Evolutionary conservation across 1,140 invertebrate genomes (phyloP).

Genomic region (Bombus difficillimus): DNA sequence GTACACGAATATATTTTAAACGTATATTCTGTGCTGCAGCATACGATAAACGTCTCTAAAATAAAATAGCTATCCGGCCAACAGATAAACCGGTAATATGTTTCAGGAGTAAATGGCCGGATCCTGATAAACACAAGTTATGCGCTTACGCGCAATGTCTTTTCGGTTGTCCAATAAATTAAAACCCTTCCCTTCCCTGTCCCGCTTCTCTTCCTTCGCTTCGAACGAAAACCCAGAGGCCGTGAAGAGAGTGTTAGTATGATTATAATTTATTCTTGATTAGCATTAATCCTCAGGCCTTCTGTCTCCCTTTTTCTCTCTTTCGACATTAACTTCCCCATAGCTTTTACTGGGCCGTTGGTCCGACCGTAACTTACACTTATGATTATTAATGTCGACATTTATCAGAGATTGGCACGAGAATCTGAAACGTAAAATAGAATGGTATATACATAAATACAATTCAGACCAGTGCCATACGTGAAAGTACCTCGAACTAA

Average conservation of each 20-base stretch:
- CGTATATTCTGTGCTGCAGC: slow-evolving; percentile 13
- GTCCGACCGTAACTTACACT: slow-evolving; percentile 75
- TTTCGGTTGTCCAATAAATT: slow-evolving; percentile 72
- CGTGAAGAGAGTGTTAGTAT: slow-evolving; percentile 53
- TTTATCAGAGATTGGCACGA: slow-evolving; percentile 78
- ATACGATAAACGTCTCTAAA: slow-evolving; percentile 62
- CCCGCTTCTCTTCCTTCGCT: slow-evolving; percentile 14
- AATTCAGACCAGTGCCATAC: slow-evolving; percentile 47
- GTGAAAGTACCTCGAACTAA: slow-evolving; percentile 38
- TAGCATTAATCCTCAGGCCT: slow-evolving; percentile 75
- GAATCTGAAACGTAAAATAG: slow-evolving; percentile 73
- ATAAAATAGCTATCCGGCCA: slow-evolving; percentile 67
- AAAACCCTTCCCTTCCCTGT: slow-evolving; percentile 33
- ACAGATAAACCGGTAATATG: slow-evolving; percentile 72
- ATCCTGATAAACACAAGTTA: slow-evolving; percentile 72
- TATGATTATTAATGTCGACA: slow-evolving; percentile 80
- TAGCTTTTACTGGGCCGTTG: slow-evolving; percentile 77
- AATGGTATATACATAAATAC: slow-evolving; percentile 73
- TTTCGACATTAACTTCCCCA: slow-evolving; percentile 71
- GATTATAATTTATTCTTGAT: slow-evolving; percentile 80
- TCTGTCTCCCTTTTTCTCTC: slow-evolving; percentile 31
- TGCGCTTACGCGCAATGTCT: slow-evolving; percentile 72
- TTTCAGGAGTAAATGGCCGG: slow-evolving; percentile 68
- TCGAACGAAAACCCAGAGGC: slow-evolving; percentile 34
- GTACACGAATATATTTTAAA: slow-evolving; percentile 45